These are phyloP conservation scores for Cephus pulcher DNA, from an alignment of 2,888 invertebrate species.

Conservation along the genomic window DNA sequence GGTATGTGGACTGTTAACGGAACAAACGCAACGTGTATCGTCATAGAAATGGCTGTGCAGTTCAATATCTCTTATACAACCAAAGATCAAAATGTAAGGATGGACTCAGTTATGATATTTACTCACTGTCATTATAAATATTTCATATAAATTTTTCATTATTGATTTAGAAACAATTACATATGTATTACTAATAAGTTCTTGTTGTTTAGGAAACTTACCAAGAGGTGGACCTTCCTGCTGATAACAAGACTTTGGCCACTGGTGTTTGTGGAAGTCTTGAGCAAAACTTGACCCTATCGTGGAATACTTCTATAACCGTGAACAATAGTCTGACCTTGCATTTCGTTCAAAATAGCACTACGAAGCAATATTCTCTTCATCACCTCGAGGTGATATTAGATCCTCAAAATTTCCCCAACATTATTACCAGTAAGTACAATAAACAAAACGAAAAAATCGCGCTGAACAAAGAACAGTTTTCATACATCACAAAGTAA, in stretches of 20 bases:
- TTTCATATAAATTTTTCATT: background rate
- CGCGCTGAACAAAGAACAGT: background rate
- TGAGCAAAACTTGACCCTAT: conserved; percentile 58
- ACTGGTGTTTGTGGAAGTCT: conserved; percentile 64
- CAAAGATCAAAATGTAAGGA: background rate
- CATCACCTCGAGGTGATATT: conserved; percentile 50
- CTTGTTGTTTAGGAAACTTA: conserved; percentile 54
- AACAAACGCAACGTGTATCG: conserved; percentile 73
- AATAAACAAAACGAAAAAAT: conserved; percentile 10
- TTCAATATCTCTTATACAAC: conserved; percentile 72
- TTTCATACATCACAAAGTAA: background rate
- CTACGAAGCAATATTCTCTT: conserved; percentile 48
- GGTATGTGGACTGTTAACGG: conserved; percentile 69
- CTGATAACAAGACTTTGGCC: conserved; percentile 54
- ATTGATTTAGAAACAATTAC: background rate
- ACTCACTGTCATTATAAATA: background rate
- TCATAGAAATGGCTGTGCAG: conserved; percentile 76
- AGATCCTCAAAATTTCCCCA: conserved; percentile 56
- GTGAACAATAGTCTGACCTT: conserved; percentile 57
- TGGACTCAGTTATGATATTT: background rate
- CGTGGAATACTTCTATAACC: conserved; percentile 60
- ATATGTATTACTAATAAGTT: background rate
- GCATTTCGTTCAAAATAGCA: conserved; percentile 65
- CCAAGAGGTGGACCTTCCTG: conserved; percentile 64
- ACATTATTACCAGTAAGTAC: conserved; percentile 47